Percentiles rank a stretch among this genome's conserved stretches.
Evolutionary conservation across 2,113 vertebrate genomes (phyloP).

Genomic region (Cyanistes caeruleus): DNA sequence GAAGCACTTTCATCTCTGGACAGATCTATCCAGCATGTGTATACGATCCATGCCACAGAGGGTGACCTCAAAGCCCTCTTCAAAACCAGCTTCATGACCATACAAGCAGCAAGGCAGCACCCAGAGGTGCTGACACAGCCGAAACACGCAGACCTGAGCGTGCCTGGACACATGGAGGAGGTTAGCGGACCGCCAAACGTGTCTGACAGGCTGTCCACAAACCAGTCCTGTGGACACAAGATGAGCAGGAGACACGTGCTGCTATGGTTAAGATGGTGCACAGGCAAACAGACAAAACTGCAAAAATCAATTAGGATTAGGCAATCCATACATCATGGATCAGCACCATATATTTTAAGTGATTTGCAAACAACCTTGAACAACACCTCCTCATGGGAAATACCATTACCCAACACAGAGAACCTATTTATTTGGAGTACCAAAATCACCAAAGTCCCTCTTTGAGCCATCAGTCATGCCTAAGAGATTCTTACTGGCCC

Average conservation of each 20-base stretch:
- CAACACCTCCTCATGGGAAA: not conserved
- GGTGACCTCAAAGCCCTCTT: constrained; percentile 56
- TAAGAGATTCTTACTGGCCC: not conserved
- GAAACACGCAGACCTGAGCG: not conserved
- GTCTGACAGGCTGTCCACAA: constrained; percentile 44
- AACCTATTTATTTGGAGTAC: not conserved
- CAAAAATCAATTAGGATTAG: not conserved
- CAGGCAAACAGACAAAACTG: not conserved
- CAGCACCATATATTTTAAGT: not conserved
- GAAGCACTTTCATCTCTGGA: constrained; percentile 39
- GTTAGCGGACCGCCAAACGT: not conserved
- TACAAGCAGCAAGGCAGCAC: not conserved
- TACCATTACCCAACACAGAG: not conserved
- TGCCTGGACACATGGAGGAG: constrained; percentile 40
- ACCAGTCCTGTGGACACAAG: not conserved
- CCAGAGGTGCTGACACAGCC: constrained; percentile 38
- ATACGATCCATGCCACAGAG: not conserved
- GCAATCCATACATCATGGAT: not conserved
- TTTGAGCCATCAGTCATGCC: not conserved
- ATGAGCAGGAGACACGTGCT: not conserved
- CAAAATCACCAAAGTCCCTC: not conserved
- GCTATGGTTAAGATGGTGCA: not conserved
- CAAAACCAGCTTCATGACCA: constrained; percentile 37
- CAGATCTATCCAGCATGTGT: not conserved
- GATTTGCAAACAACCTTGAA: not conserved